Conservation (phyloP, 2,888 invertebrate genomes). For the Xestia xanthographa region DNA sequence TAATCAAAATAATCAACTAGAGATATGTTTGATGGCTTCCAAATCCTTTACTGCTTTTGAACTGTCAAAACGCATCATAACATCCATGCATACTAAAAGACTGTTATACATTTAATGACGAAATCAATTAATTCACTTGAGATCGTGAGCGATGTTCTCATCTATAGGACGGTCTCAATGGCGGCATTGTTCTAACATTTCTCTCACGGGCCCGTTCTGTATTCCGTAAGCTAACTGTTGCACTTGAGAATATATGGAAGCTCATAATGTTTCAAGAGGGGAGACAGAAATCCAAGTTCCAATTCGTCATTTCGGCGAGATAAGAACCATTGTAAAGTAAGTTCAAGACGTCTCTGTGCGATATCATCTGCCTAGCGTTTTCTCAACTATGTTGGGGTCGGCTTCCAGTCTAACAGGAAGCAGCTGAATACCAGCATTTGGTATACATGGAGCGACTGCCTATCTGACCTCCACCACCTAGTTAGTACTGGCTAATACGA, state of each 20-base stretch:
- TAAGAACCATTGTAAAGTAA: background rate
- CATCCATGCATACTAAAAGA: background rate
- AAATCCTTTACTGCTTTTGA: background rate
- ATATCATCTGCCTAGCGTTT: background rate
- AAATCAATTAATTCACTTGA: constrained; percentile 56
- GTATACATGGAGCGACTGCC: no score
- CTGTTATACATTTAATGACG: constrained; percentile 26
- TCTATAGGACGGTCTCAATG: constrained; percentile 38
- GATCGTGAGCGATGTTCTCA: constrained; percentile 37
- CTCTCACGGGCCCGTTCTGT: constrained; percentile 59
- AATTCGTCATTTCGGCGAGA: background rate
- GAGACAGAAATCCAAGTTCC: background rate
- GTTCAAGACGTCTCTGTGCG: background rate
- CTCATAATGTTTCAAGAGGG: constrained; percentile 13
- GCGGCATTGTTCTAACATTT: constrained; percentile 40
- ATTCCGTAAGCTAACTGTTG: constrained; percentile 59
- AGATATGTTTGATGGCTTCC: background rate
- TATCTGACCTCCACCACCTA: no score
- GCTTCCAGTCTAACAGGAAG: no score
- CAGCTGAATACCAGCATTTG: no score
- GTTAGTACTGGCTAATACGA: no score
- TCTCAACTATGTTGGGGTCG: background rate
- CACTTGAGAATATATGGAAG: constrained; percentile 47
- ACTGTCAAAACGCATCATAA: constrained; percentile 12
- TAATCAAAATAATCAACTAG: background rate